Conservation (phyloP, 2,888 invertebrate species). For the Acanthosepion esculentum region DNA sequence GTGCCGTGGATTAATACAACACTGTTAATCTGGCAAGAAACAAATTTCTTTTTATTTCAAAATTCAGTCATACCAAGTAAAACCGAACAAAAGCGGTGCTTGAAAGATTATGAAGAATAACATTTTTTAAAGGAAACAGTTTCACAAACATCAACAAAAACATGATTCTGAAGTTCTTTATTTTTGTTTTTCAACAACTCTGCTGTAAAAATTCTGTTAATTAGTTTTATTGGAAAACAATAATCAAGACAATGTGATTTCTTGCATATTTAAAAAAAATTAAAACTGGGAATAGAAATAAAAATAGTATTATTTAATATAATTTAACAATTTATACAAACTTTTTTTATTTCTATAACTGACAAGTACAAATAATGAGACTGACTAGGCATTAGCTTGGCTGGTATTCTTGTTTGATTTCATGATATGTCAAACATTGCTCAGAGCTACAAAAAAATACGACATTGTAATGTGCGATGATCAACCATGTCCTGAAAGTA, state of each 20-base stretch:
- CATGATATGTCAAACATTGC: no score
- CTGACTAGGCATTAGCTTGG: no score
- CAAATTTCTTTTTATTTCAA: not conserved
- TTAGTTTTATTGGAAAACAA: not conserved
- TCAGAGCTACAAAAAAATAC: no score
- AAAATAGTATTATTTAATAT: not conserved
- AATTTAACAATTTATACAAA: no score
- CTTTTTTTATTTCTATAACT: no score
- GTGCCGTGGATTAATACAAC: no score
- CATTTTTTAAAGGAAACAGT: not conserved
- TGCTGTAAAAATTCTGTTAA: no score
- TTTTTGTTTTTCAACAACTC: not conserved
- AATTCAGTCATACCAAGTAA: not conserved
- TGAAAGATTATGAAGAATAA: not conserved
- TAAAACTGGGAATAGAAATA: not conserved
- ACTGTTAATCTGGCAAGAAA: not conserved
- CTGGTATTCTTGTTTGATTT: no score
- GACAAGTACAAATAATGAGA: no score
- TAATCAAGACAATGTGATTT: not conserved
- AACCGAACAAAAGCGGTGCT: not conserved
- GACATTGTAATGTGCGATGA: no score
- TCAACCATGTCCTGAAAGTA: no score
- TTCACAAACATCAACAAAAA: not conserved
- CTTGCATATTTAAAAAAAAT: not conserved
- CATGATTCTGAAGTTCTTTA: not conserved